Conservation (phyloP, 2,797 vertebrate species). For the Schizothorax lantsangensis region DNA sequence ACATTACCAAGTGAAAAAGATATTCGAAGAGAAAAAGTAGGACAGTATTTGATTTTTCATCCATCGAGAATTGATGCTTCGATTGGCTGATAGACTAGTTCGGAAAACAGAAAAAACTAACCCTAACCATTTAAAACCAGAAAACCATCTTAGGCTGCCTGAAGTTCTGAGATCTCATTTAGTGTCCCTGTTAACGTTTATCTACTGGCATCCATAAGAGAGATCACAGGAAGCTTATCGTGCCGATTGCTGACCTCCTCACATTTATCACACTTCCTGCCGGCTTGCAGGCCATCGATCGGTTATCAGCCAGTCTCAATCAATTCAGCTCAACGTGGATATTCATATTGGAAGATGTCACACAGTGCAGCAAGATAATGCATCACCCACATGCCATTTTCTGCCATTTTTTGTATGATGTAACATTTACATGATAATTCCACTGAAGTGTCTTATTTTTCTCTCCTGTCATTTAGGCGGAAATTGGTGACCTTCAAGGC, state of each 20-base stretch:
- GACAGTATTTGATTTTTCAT: background rate
- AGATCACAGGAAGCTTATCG: conserved; percentile 16
- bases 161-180: background rate
- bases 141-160: background rate
- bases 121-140: background rate
- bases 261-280: conserved; percentile 40
- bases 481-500: conserved; percentile 51
- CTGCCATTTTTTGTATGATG: conserved; percentile 28
- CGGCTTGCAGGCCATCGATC: conserved; percentile 20
- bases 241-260: conserved; percentile 29
- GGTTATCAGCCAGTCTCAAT: conserved; percentile 41
- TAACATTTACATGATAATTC: conserved; percentile 55
- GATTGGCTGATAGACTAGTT: background rate
- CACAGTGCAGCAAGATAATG: background rate
- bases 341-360: conserved; percentile 41
- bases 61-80: background rate
- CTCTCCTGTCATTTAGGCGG: conserved; percentile 14
- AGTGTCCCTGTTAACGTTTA: background rate
- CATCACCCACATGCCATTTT: conserved; percentile 25
- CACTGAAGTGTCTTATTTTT: conserved; percentile 46
- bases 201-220: background rate
- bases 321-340: conserved; percentile 33
- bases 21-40: background rate
- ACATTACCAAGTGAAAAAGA: background rate
- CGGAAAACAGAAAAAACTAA: too few relatives aligned